Conservation (phyloP, 2,113 vertebrate genomes). For the Marcusenius ussheri region DNA sequence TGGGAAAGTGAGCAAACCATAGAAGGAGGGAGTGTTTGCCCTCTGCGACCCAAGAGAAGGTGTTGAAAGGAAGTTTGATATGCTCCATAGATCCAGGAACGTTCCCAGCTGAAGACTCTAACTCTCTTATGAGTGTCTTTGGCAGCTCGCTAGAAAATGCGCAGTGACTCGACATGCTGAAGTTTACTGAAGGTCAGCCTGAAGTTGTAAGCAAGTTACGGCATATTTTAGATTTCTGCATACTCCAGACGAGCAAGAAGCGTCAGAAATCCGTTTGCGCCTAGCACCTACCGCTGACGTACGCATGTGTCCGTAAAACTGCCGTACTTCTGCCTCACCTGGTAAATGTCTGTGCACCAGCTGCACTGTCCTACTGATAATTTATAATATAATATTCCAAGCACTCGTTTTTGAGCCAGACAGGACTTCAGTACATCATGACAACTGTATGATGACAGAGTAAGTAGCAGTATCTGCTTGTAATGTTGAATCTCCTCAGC, state of each 20-base stretch:
- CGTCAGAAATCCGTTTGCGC: not conserved
- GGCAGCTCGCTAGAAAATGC: not conserved
- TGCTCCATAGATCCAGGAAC: not conserved
- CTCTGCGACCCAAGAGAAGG: not conserved
- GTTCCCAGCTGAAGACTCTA: not conserved
- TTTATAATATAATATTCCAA: not conserved
- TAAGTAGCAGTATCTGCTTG: not conserved
- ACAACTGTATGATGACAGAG: not conserved
- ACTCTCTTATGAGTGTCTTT: not conserved
- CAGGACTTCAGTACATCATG: not conserved
- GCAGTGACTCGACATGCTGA: not conserved
- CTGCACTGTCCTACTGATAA: not conserved
- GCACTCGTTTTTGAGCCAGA: not conserved
- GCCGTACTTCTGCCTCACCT: not conserved
- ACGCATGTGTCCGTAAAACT: not conserved
- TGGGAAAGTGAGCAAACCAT: not conserved
- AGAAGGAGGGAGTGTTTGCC: not conserved
- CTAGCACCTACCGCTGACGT: not conserved
- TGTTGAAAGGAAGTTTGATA: not conserved
- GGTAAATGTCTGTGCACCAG: not conserved
- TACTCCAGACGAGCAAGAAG: not conserved
- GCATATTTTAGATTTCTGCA: not conserved
- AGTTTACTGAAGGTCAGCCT: not conserved
- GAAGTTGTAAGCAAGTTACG: not conserved
- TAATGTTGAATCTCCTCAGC: not conserved